Percentiles rank a stretch among this genome's conserved stretches.
Evolutionary conservation across 2,113 vertebrate species (phyloP).

Genomic region (Cebidichthys violaceus): DNA sequence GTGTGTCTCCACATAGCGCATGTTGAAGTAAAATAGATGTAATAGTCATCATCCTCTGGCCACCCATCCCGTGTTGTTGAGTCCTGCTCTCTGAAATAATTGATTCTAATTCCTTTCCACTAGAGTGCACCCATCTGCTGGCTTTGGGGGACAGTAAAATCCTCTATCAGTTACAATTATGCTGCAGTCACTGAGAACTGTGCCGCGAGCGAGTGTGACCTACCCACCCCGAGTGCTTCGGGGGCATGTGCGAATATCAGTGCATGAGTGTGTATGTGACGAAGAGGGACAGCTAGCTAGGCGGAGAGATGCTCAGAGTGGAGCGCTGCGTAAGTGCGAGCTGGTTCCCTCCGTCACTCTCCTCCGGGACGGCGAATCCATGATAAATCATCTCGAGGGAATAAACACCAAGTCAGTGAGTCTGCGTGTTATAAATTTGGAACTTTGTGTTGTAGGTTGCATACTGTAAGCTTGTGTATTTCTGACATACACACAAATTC

Average conservation of each 20-base stretch:
- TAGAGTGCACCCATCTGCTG: conserved; percentile 76
- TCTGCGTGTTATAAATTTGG: conserved; percentile 34
- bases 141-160: conserved; percentile 72
- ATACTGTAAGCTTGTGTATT: conserved; percentile 20
- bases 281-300: conserved; percentile 25
- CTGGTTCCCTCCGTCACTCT: conserved; percentile 46
- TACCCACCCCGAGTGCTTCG: conserved; percentile 36
- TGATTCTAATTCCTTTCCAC: conserved; percentile 78
- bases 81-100: conserved; percentile 69
- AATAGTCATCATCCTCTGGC: conserved; percentile 34
- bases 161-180: conserved; percentile 79
- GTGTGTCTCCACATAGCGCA: neutral
- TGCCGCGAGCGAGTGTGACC: conserved; percentile 52
- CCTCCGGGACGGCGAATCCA: conserved; percentile 51
- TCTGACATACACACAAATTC: conserved; percentile 4
- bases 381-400: conserved; percentile 69
- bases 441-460: conserved; percentile 32
- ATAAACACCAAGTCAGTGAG: conserved; percentile 47
- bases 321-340: conserved; percentile 57
- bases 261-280: conserved; percentile 13
- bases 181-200: conserved; percentile 48
- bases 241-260: conserved; percentile 26
- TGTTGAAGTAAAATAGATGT: conserved; percentile 30
- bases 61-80: conserved; percentile 35
- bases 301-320: conserved; percentile 40